Base-by-base conservation (phyloP, 2,797 vertebrate genomes). In the Onychomys arenicola region DNA sequence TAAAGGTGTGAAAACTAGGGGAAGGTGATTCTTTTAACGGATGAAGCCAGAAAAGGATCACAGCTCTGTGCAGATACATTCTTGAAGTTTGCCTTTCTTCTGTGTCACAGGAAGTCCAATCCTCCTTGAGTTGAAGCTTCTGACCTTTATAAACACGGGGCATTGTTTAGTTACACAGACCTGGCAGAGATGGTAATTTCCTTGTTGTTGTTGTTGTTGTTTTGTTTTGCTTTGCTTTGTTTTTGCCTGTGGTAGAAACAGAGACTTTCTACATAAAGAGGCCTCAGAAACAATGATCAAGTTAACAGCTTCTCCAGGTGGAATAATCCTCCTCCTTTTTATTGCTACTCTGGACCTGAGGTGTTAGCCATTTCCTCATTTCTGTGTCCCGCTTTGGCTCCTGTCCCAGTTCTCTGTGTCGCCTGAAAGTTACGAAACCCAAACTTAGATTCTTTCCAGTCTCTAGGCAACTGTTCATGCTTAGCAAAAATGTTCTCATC, bases 271-370 rank as follows among this genome's bases (percentile, higher is more conserved):
- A 59, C 57, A 59, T n/a, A 93, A 95, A 13, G 93, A 93, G 59
- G 59, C 87, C 92, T 89, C 81, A 5, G 94, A 96, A 94, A 90
- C 43, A 77, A 73, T 80, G 90, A 94, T 94, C 69, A 93, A 81
- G 55, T 86, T 94, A 96, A 95, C 96, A 46, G 5, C 37, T 97
- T 90, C 94, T 97, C 94, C 93, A 97, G 93, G 88, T 71, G 92
- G 81, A 93, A 78, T 52, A 82, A 61, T 59, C 82, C 40, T 77
- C 49, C 61, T 65, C 29, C 40, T 63, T 91, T 94, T 96, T 82
- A 94, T 94, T 92, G 81, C 87, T 69, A 69, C 86, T 71, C n/a
- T 83, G 86, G 91, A 69, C 85, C 13, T 11, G n/a, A 69, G 59
- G 80, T 73, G 57, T 88, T 76, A 93, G 96, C 89, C 63, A 89